These are phyloP conservation scores for Lasioglossum calceatum DNA, from an alignment of 2,888 invertebrate species.

Conservation along the genomic window DNA sequence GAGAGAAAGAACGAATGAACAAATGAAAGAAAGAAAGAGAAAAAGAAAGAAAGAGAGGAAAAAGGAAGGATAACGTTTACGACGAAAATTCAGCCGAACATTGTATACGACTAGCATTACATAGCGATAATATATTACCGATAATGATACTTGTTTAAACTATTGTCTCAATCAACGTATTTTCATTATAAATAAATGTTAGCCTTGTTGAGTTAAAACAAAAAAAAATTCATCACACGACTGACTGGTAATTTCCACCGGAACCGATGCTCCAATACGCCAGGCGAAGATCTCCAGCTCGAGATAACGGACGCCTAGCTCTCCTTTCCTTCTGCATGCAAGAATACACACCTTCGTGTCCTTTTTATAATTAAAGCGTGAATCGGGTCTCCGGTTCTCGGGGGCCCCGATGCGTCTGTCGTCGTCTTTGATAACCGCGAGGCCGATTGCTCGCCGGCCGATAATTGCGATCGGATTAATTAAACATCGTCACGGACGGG, in stretches of 20 bases:
- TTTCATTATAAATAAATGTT: slow-evolving; percentile 85
- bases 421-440: slow-evolving; percentile 32
- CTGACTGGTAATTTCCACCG: slow-evolving; percentile 52
- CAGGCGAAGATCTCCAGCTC: slow-evolving; percentile 26
- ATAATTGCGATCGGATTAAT: slow-evolving; percentile 54
- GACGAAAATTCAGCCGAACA: slow-evolving; percentile 80
- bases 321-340: slow-evolving; percentile 59
- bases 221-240: slow-evolving; percentile 48
- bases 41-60: neutral
- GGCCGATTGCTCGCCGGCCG: slow-evolving; percentile 19
- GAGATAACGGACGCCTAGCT: slow-evolving; percentile 30
- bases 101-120: slow-evolving; percentile 84
- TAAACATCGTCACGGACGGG: slow-evolving; percentile 37
- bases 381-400: neutral
- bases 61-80: slow-evolving; percentile 7
- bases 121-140: slow-evolving; percentile 84
- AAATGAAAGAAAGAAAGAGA: neutral
- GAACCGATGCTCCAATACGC: slow-evolving; percentile 30
- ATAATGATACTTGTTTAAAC: slow-evolving; percentile 84
- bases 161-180: slow-evolving; percentile 85
- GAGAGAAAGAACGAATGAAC: neutral
- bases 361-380: slow-evolving; percentile 52
- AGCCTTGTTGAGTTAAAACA: slow-evolving; percentile 84
- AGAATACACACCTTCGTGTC: slow-evolving; percentile 66
- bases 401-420: slow-evolving; percentile 6